Conservation (phyloP, 2,113 vertebrate species). For the Carassius carassius region DNA sequence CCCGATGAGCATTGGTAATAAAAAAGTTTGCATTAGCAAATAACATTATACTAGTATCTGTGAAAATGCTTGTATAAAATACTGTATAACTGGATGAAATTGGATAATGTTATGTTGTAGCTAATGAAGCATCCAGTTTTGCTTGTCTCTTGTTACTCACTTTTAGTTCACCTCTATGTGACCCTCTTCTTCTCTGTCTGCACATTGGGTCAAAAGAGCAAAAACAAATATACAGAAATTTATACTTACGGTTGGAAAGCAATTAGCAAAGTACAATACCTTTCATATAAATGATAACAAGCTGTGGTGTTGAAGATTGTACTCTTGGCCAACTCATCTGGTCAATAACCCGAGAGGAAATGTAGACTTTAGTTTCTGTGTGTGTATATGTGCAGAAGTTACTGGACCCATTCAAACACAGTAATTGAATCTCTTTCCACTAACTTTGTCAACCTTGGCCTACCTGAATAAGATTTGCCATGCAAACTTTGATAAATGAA, state of each 20-base stretch:
- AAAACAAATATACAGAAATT: slow-evolving; percentile 12
- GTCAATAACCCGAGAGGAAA: slow-evolving; percentile 34
- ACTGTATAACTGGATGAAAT: neutral
- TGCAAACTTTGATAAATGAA: slow-evolving; percentile 56
- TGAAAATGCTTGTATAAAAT: neutral
- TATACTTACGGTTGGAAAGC: slow-evolving; percentile 28
- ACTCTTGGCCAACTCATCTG: slow-evolving; percentile 33
- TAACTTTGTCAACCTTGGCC: slow-evolving; percentile 49
- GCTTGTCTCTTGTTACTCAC: slow-evolving; percentile 4
- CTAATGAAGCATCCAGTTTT: slow-evolving; percentile 30
- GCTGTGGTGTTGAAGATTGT: slow-evolving; percentile 34
- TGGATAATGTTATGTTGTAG: slow-evolving; percentile 8
- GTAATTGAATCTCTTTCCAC: slow-evolving; percentile 39
- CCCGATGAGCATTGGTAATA: neutral
- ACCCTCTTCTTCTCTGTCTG: neutral
- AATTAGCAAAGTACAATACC: slow-evolving; percentile 41
- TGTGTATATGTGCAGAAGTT: neutral
- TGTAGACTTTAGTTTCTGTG: slow-evolving; percentile 3
- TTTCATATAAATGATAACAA: slow-evolving; percentile 39
- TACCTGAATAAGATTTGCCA: slow-evolving; percentile 50
- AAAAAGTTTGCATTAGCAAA: neutral
- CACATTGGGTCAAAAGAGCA: slow-evolving; percentile 33
- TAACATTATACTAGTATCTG: neutral
- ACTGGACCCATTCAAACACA: slow-evolving; percentile 42
- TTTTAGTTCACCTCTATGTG: slow-evolving; percentile 1